These are phyloP conservation scores for Clarias macrocephalus DNA, from an alignment of 2,113 vertebrate genomes.

Conservation along the genomic window DNA sequence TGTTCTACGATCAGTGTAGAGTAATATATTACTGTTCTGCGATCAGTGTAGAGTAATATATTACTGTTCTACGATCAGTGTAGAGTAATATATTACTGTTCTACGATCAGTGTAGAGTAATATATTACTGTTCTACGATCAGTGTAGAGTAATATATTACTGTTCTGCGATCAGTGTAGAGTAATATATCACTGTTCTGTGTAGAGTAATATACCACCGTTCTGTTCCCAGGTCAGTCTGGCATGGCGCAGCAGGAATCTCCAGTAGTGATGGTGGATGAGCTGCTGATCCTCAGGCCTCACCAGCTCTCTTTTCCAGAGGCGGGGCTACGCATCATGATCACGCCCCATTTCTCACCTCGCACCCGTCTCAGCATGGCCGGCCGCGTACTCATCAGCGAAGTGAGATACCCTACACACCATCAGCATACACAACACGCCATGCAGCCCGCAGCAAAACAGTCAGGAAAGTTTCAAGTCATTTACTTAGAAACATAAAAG, in stretches of 20 bases:
- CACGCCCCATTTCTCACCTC: conserved; percentile 77
- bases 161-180: background rate
- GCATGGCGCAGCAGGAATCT: conserved; percentile 57
- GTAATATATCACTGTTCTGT: background rate
- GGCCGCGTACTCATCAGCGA: conserved; percentile 79
- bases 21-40: conserved; percentile 34
- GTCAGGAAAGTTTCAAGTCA: background rate
- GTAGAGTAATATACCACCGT: background rate
- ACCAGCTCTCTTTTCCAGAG: conserved; percentile 77
- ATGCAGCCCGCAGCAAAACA: background rate
- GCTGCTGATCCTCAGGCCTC: conserved; percentile 72
- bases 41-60: conserved; percentile 48
- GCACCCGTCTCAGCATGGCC: conserved; percentile 78
- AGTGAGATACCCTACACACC: conserved; percentile 57
- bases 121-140: background rate
- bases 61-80: background rate
- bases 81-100: background rate
- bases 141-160: conserved; percentile 10
- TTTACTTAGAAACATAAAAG: background rate
- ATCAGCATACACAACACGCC: background rate
- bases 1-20: background rate
- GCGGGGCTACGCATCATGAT: conserved; percentile 79
- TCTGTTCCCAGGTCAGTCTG: conserved; percentile 58
- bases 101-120: background rate
- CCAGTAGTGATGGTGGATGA: conserved; percentile 79